Conservation (phyloP, 2,797 vertebrate genomes). For the Pangasius mekongensis region DNA sequence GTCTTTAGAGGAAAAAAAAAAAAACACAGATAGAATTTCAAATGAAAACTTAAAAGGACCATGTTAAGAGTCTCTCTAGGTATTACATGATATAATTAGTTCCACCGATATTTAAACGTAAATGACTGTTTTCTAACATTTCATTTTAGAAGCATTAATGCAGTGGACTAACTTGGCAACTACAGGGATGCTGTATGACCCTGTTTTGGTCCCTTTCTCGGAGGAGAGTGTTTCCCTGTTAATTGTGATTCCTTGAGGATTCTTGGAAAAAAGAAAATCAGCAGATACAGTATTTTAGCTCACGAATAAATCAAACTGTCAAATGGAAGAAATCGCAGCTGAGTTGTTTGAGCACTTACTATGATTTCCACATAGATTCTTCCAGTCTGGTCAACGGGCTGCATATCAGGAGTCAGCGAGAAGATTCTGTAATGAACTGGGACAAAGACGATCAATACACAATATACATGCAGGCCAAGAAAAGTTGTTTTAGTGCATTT, state of each 20-base stretch:
- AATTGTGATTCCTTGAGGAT: slow-evolving; percentile 66
- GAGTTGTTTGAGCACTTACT: slow-evolving; percentile 59
- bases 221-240: slow-evolving; percentile 54
- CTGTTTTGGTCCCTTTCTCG: slow-evolving; percentile 61
- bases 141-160: background rate
- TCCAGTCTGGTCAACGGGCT: slow-evolving; percentile 58
- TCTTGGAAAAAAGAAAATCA: slow-evolving; percentile 57
- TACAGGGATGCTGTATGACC: slow-evolving; percentile 62
- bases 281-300: background rate
- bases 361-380: slow-evolving; percentile 63
- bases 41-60: background rate
- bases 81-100: background rate
- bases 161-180: slow-evolving; percentile 66
- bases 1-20: background rate
- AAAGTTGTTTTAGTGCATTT: background rate
- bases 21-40: background rate
- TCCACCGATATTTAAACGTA: too few species aligned
- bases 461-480: background rate
- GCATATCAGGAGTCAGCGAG: slow-evolving; percentile 67
- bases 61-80: background rate
- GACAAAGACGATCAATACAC: background rate
- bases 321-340: background rate
- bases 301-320: background rate
- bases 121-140: background rate
- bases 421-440: slow-evolving; percentile 72